Evolutionary conservation across 2,113 vertebrate species (phyloP).

Genomic region (Oncorhynchus nerka): DNA sequence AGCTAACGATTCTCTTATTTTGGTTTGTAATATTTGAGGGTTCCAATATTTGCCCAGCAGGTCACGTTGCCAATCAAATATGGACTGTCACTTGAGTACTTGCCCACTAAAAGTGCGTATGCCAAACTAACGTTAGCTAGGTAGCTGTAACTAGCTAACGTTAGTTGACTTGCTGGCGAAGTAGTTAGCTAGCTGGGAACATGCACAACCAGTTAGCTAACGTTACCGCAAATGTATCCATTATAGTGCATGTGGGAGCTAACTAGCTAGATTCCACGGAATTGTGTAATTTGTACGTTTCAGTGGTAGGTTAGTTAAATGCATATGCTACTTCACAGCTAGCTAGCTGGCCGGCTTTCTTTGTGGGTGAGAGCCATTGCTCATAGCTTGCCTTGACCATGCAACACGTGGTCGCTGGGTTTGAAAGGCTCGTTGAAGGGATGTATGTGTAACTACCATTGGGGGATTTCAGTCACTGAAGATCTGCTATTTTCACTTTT

Average conservation of each 20-base stretch:
- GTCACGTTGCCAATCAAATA: too few relatives aligned
- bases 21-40: too few relatives aligned
- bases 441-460: too few relatives aligned
- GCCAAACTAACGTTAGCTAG: conserved; percentile 36
- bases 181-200: not conserved
- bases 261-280: conserved; percentile 29
- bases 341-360: conserved; percentile 36
- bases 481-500: not conserved
- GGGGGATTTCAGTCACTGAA: not conserved
- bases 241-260: not conserved
- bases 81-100: too few relatives aligned
- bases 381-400: conserved; percentile 28
- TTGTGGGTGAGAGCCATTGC: conserved; percentile 11
- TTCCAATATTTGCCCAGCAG: too few relatives aligned
- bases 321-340: conserved; percentile 20
- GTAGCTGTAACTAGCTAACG: conserved; percentile 25
- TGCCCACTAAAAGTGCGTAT: not conserved
- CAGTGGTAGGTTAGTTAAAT: not conserved
- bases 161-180: not conserved
- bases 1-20: too few relatives aligned
- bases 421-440: not conserved
- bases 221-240: not conserved
- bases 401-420: conserved; percentile 68
- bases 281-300: not conserved
- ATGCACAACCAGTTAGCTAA: conserved; percentile 30